A percentile compares a stretch with the other conserved stretches of the same genome.
These are phyloP conservation scores for Drosophila ironensis DNA, from an alignment of 1,140 invertebrate genomes.

Conservation along the genomic window DNA sequence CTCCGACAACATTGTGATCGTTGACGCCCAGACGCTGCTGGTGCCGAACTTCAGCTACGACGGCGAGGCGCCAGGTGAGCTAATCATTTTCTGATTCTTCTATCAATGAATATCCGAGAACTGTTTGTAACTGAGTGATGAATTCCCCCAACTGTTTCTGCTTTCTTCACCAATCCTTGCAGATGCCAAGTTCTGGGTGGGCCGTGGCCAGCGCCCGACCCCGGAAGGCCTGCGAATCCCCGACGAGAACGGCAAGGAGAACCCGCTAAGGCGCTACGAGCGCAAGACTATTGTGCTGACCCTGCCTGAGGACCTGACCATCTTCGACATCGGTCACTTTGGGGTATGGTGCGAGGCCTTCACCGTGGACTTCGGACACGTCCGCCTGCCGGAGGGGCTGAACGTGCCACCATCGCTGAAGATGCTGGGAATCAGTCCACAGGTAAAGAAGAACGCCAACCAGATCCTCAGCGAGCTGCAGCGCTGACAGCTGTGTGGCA, in stretches of 20 bases:
- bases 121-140: too few relatives aligned
- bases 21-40: slow-evolving; percentile 94
- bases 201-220: slow-evolving; percentile 88
- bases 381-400: slow-evolving; percentile 87
- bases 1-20: slow-evolving; percentile 92
- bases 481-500: slow-evolving; percentile 32
- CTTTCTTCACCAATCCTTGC: background rate
- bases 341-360: slow-evolving; percentile 95
- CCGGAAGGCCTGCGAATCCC: slow-evolving; percentile 91
- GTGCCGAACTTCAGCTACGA: slow-evolving; percentile 94
- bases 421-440: slow-evolving; percentile 95
- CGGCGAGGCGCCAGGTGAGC: slow-evolving; percentile 92
- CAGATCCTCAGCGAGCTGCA: slow-evolving; percentile 73
- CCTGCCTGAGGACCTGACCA: slow-evolving; percentile 89
- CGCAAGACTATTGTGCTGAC: slow-evolving; percentile 93
- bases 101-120: too few relatives aligned
- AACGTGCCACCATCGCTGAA: slow-evolving; percentile 95
- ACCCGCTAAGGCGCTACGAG: slow-evolving; percentile 90
- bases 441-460: slow-evolving; percentile 86
- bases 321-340: slow-evolving; percentile 93
- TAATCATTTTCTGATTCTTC: too few relatives aligned
- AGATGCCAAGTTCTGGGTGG: slow-evolving; percentile 97
- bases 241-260: slow-evolving; percentile 93
- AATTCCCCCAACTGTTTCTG: background rate
- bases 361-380: slow-evolving; percentile 94